Percentiles rank a stretch among this genome's conserved stretches.
Conservation (phyloP, 2,888 invertebrate genomes). For the Venusia cambrica region DNA sequence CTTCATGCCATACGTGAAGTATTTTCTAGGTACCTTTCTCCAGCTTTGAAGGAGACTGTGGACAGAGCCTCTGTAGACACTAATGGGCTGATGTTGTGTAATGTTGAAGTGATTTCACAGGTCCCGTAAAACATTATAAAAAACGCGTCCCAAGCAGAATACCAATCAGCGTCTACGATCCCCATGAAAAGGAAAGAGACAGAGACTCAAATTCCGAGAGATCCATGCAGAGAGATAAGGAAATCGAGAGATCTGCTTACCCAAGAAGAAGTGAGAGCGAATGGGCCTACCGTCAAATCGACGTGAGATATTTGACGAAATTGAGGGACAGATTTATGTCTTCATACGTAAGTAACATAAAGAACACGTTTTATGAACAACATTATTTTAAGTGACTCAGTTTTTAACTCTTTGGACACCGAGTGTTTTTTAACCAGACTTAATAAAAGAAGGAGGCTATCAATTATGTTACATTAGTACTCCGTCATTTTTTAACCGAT, state of each 20-base stretch:
- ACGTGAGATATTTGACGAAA: constrained; percentile 33
- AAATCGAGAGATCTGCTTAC: not conserved
- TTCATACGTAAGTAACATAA: constrained; percentile 22
- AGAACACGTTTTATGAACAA: too few species aligned
- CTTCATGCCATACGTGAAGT: too few species aligned
- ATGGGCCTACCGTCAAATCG: constrained; percentile 15
- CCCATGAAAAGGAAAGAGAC: constrained; percentile 2
- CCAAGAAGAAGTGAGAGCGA: constrained; percentile 15
- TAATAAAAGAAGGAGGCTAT: too few species aligned
- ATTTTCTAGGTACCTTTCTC: too few species aligned
- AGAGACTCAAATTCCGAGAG: not conserved
- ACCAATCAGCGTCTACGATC: constrained; percentile 5
- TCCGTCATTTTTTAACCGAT: too few species aligned
- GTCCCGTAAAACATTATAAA: constrained; percentile 4
- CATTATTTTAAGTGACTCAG: not conserved
- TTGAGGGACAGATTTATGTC: constrained; percentile 28
- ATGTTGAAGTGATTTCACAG: constrained; percentile 1
- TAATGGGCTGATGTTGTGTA: too few species aligned
- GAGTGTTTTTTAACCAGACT: too few species aligned
- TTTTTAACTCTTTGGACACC: too few species aligned
- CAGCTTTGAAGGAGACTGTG: too few species aligned
- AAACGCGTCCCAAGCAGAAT: constrained; percentile 10
- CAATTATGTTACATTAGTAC: too few species aligned
- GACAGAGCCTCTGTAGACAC: too few species aligned
- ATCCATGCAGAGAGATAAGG: constrained; percentile 3